A percentile compares a stretch with the other conserved stretches of the same genome.
Conservation (phyloP, 2,113 vertebrate species). For the Chrysemys picta region DNA sequence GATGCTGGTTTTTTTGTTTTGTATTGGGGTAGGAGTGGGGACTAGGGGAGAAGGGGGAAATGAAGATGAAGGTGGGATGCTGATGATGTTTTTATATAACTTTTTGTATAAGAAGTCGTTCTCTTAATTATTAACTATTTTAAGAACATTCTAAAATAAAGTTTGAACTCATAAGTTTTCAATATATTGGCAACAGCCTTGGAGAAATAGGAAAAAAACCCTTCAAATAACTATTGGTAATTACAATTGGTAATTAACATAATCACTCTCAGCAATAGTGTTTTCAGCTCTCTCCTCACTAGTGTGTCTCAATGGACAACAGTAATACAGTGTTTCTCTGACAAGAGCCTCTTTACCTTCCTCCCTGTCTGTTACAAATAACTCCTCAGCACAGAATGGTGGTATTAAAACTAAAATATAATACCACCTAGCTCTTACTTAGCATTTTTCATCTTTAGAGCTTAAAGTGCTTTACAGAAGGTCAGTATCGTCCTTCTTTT, state of each 20-base stretch:
- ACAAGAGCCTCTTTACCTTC: neutral
- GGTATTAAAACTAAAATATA: neutral
- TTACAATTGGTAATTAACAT: neutral
- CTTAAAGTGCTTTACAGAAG: neutral
- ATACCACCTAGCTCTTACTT: rapidly evolving
- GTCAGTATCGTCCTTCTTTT: neutral
- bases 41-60: neutral
- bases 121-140: neutral
- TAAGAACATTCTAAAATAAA: neutral
- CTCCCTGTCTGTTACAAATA: neutral
- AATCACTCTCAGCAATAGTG: neutral
- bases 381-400: neutral
- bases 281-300: neutral
- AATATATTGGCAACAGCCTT: neutral
- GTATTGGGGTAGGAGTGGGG: neutral
- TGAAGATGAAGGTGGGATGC: neutral
- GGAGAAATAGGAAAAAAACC: neutral
- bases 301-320: neutral
- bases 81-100: neutral
- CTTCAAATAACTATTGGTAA: neutral
- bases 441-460: neutral
- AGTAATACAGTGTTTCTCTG: neutral
- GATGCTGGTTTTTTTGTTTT: neutral
- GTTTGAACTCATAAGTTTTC: neutral
- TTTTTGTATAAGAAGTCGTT: neutral